These are phyloP conservation scores for Antedon mediterranea DNA, from an alignment of 53 echinoderm and acorn worm genomes.

Conservation along the genomic window DNA sequence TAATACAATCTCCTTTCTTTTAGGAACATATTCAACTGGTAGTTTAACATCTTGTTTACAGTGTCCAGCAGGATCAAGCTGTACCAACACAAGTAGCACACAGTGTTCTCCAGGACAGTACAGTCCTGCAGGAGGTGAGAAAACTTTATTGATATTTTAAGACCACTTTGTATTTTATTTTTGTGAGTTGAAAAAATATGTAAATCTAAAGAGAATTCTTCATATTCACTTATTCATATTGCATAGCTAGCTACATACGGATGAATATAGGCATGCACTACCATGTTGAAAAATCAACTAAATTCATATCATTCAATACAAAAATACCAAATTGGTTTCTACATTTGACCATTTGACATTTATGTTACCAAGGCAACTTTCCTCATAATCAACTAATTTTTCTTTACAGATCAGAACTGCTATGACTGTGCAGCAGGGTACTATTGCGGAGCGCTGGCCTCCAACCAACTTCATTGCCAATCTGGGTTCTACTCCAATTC, in stretches of 20 bases:
- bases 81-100: conserved; percentile 59
- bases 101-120: conserved; percentile 60
- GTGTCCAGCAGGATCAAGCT: conserved; percentile 70
- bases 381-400: background rate
- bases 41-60: conserved; percentile 34
- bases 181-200: too few relatives aligned
- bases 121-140: conserved; percentile 84
- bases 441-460: conserved; percentile 46
- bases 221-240: too few relatives aligned
- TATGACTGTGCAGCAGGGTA: conserved; percentile 58
- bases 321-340: too few relatives aligned
- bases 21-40: conserved; percentile 78
- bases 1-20: background rate
- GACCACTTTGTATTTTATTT: too few relatives aligned
- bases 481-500: conserved; percentile 54
- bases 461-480: conserved; percentile 26
- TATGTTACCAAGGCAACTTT: background rate
- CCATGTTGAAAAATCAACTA: too few relatives aligned
- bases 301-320: too few relatives aligned
- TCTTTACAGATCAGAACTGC: conserved; percentile 45
- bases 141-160: too few relatives aligned
- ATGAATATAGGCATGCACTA: too few relatives aligned
- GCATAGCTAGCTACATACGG: too few relatives aligned
- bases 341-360: too few relatives aligned
- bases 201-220: too few relatives aligned